Conservation (phyloP, 1,140 invertebrate genomes). For the Drosophila ananassae region DNA sequence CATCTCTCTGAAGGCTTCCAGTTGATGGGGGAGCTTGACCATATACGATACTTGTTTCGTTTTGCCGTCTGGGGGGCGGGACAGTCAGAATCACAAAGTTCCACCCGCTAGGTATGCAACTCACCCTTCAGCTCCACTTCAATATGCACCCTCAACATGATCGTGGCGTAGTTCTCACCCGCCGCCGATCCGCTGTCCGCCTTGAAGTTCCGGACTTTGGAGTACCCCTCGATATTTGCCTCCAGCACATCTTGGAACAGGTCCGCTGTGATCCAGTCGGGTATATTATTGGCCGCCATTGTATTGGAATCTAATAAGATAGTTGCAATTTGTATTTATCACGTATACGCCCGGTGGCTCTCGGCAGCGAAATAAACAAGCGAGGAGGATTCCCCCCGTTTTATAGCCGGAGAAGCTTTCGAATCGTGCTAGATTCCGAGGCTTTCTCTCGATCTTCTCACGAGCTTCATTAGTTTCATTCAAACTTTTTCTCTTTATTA, state of each 20-base stretch:
- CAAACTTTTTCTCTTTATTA: not conserved
- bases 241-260: constrained; percentile 59
- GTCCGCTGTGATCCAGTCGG: constrained; percentile 59
- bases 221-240: constrained; percentile 46
- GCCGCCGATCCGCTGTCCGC: constrained; percentile 38
- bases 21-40: constrained; percentile 58
- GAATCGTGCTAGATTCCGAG: not conserved
- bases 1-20: constrained; percentile 34
- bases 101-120: not conserved
- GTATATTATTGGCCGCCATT: constrained; percentile 51
- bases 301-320: not conserved
- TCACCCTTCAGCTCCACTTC: constrained; percentile 65
- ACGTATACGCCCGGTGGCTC: not conserved
- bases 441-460: constrained; percentile 1
- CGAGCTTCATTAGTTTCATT: not conserved
- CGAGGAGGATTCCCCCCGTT: constrained; percentile 18
- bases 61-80: constrained; percentile 45
- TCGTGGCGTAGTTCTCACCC: constrained; percentile 70
- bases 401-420: constrained; percentile 26
- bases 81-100: not conserved
- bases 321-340: constrained; percentile 4
- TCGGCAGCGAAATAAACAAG: constrained; percentile 1
- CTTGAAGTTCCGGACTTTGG: constrained; percentile 58
- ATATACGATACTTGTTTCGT: constrained; percentile 55
- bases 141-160: constrained; percentile 58